Conservation (phyloP, 2,888 invertebrate genomes). For the Linyphia triangularis region DNA sequence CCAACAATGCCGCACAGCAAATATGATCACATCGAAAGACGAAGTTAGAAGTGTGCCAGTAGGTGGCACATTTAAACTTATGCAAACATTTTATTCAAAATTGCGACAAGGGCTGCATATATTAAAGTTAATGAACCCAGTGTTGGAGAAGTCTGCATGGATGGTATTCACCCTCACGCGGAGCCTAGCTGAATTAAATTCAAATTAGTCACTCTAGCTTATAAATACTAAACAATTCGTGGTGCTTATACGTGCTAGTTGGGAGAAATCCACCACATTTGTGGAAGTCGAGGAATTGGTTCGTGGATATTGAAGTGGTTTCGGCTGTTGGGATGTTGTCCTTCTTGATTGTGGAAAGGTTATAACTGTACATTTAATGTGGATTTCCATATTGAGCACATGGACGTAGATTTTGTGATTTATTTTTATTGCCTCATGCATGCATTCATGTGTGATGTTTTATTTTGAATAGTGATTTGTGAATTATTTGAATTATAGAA, state of each 20-base stretch:
- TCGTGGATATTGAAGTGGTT: background rate
- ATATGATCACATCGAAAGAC: background rate
- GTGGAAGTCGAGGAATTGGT: slow-evolving; percentile 11
- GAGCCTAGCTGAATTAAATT: slow-evolving; percentile 57
- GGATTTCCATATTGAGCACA: background rate
- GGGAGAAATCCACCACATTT: slow-evolving; percentile 4
- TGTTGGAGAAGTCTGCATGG: background rate
- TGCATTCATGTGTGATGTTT: background rate
- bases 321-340: background rate
- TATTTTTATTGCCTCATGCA: no score
- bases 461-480: no score
- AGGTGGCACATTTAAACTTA: slow-evolving; percentile 54
- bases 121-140: slow-evolving; percentile 60
- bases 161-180: slow-evolving; percentile 32
- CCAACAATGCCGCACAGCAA: no score
- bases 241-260: slow-evolving; percentile 47
- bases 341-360: background rate
- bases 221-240: slow-evolving; percentile 64
- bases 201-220: slow-evolving; percentile 61
- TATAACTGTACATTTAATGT: background rate
- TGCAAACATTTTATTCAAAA: slow-evolving; percentile 58
- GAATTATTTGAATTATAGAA: no score
- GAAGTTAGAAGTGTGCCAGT: background rate
- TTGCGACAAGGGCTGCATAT: slow-evolving; percentile 51
- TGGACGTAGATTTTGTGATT: background rate